phyloP scores from a whole-genome alignment of 2,113 vertebrate species.

The Empidonax alnorum region DNA sequence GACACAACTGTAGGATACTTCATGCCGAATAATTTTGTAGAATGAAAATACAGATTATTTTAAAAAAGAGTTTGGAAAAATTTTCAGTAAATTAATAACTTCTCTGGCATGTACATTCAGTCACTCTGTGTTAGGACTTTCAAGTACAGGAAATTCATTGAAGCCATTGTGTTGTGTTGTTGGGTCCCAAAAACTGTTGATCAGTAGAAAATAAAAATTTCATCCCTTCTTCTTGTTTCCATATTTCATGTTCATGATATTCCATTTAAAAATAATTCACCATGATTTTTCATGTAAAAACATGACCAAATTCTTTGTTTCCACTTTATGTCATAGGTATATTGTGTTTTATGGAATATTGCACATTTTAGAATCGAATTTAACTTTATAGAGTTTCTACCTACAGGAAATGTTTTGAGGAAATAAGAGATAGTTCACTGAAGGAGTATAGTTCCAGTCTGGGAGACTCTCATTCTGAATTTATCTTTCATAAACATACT shows the following conservation, averaged over 20 bases:
- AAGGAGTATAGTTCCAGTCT: not conserved
- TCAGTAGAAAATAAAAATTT: not conserved
- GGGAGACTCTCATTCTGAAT: not conserved
- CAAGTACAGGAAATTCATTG: not conserved
- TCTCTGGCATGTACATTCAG: not conserved
- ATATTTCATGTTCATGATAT: not conserved
- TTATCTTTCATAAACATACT: not conserved
- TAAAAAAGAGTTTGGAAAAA: not conserved
- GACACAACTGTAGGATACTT: not conserved
- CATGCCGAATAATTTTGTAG: not conserved
- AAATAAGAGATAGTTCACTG: not conserved
- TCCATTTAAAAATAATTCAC: not conserved
- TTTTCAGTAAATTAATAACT: not conserved
- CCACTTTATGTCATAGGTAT: not conserved
- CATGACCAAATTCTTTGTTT: not conserved
- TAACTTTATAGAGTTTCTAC: not conserved
- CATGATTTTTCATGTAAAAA: not conserved
- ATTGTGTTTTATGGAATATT: slow-evolving; percentile 4
- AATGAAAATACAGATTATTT: not conserved
- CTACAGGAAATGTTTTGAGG: not conserved
- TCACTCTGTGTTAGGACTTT: not conserved
- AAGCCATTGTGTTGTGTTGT: not conserved
- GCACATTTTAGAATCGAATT: not conserved
- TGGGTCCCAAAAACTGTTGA: not conserved
- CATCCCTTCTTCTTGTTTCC: not conserved